phyloP scores from a whole-genome alignment of 35 echinoderm and acorn worm species.

The Diadema setosum region DNA sequence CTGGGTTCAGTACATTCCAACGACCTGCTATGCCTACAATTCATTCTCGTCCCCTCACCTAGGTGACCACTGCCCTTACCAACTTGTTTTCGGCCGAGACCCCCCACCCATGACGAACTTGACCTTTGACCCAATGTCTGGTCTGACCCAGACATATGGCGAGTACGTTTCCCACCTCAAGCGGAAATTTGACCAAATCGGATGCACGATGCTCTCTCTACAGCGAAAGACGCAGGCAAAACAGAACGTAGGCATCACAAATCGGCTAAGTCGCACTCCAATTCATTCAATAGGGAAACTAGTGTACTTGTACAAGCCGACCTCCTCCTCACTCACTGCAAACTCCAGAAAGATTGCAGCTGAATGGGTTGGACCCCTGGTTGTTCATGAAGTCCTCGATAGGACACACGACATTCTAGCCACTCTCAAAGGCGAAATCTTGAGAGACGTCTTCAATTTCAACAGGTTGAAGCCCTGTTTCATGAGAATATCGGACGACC shows the following conservation, averaged over 20 bases:
- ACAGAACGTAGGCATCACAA: neutral
- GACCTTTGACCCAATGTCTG: neutral
- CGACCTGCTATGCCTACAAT: constrained; percentile 43
- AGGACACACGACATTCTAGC: constrained; percentile 21
- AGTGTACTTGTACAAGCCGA: constrained; percentile 42
- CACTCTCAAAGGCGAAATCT: too few relatives aligned
- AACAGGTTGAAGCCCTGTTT: too few relatives aligned
- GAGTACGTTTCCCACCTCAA: too few relatives aligned
- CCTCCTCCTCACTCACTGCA: constrained; percentile 7
- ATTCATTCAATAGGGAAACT: constrained; percentile 19
- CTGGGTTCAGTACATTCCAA: constrained; percentile 35
- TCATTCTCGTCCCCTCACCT: constrained; percentile 49
- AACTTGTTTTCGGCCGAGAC: constrained; percentile 42
- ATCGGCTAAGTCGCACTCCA: neutral
- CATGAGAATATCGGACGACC: too few relatives aligned
- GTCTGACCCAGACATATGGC: neutral
- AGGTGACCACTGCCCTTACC: constrained; percentile 33
- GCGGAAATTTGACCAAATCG: neutral
- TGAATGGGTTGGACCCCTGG: constrained; percentile 30
- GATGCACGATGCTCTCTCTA: neutral
- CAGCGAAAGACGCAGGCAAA: too few relatives aligned
- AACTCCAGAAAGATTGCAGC: constrained; percentile 43
- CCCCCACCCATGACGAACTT: neutral
- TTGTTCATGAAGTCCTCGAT: constrained; percentile 28
- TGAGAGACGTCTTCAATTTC: too few relatives aligned